Evolutionary conservation across 2,113 vertebrate genomes (phyloP), one percentile per base, ranked within the genome.

Genomic region (Mustela lutreola): DNA sequence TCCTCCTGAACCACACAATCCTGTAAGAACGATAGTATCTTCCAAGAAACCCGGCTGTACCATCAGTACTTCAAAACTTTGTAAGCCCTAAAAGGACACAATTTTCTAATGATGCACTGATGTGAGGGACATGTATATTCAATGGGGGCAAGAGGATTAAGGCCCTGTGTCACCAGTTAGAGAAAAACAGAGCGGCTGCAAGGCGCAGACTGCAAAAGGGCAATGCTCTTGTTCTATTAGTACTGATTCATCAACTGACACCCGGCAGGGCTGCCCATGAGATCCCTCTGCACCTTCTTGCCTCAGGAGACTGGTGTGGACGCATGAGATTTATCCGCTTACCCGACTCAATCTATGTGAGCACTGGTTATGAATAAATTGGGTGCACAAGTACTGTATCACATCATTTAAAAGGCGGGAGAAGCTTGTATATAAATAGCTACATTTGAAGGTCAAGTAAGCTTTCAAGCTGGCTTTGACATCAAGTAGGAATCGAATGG

Each of bases 21-120:
- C 78, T 33, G 22, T 62, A 39, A 78, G 50, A 93, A 73, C n/a
- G 65, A n/a, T 16, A 50, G 7, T 33, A 16, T 83, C 11, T 67
- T 65, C 67, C 53, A 95, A 63, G 63, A 26, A 73, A 26, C 33
- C 67, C 3, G 6, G 88, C 28, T 21, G 1, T 71, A 56, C 75
- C 84, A 53, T 65, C 71, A 83, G 82, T n/a, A 56, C n/a, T 95
- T 94, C 18, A 84, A 80, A 91, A 78, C 16, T 48, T 92, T 14
- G 8, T 75, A 84, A 94, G 12, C 45, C 62, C 42, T 56, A 76
- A 90, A 76, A 90, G 58, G 60, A 11, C 84, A 81, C 63, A 75
- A n/a, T 18, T 71, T 88, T 31, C 24, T 56, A 70, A 39, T 7
- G 53, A 16, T 50, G 31, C 24, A 58, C 16, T 48, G 8, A 28